Evolutionary conservation across 2,888 invertebrate genomes (phyloP), one percentile per base, ranked within the genome.

Genomic region (Mythimna vitellina): DNA sequence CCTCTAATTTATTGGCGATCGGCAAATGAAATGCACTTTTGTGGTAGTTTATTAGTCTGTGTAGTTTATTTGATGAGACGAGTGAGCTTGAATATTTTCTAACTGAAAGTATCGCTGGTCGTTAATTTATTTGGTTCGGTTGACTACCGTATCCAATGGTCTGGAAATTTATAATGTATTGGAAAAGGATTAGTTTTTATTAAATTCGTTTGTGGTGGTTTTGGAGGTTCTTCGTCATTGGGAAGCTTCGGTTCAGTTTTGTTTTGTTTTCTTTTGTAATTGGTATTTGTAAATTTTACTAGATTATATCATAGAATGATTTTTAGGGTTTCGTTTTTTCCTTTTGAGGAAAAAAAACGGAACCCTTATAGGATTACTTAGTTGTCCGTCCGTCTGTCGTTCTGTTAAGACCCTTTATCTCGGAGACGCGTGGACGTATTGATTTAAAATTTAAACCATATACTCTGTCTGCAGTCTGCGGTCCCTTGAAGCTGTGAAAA

Each of bases 11-110:
- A 91, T 91, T 89, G 90, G 87, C 83, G 83, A 88, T 83, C 80
- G 79, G 87, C 82, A 89, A 92, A 91, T 91, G 89, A 89, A 92
- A 92, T 92, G 92, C 90, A 91, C 87, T 91, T 92, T 88, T 90
- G 88, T 83, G 88, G 87, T 73, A 76, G 75, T n/a, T n/a, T n/a
- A n/a, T n/a, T n/a, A n/a, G n/a, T n/a, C n/a, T n/a, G n/a, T n/a
- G 29, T 29, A 3, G 29, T 29, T 68, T 78, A 83, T 90, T 90
- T 89, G 89, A 90, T 71, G 78, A 70, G 61, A 14, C 54, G 32
- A 20, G 8, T 14, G 12, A 35, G 54, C 14, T 58, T n/a, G 63
- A 53, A 62, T 25, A n/a, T 56, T 25, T 63, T 56, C 10, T 22
- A 57, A 3, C 0, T 53, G 17, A 29, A n/a, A 12, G 22, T 69